Evolutionary conservation across 2,888 invertebrate species (phyloP), one percentile per base, ranked within the genome.

Genomic region (Dolomedes plantarius): DNA sequence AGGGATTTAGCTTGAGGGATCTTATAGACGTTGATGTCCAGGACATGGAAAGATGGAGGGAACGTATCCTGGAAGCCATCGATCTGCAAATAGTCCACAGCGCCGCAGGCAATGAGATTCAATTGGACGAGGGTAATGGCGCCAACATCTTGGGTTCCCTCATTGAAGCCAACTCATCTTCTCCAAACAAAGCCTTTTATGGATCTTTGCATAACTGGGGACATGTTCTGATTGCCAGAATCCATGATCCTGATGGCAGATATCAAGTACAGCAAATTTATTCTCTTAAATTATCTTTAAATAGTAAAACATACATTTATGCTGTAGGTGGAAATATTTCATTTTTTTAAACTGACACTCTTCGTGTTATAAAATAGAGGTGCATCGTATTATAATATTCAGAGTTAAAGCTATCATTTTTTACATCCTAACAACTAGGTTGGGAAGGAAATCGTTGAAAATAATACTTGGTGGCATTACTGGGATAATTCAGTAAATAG

Each of bases 201-300:
- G 96, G 96, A 0, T 95, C 96, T 91, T 90, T 96, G 41, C 96
- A 97, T 92, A 96, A 96, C 91, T 93, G 95, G 92, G 96, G 96
- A 0, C 96, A 96, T 90, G 94, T 95, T 5, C 93, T 95, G 90
- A 94, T 96, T 88, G 46, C 46, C 23, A 56, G 56, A 11, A 19
- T 56, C 19, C 56, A 56, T 56, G 56, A 56, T 56, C 23, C 56
- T 23, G 56, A 56, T 23, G 56, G 56, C 23, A 19, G 56, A 23
- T 16, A 23, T 23, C 56, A 56, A 56, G 56, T 56, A 56, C n/a
- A n/a, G n/a, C n/a, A n/a, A n/a, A n/a, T n/a, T n/a, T n/a, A n/a
- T n/a, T n/a, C n/a, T n/a, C n/a, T n/a, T n/a, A n/a, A n/a, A n/a
- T n/a, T n/a, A n/a, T n/a, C n/a, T n/a, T n/a, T n/a, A n/a, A n/a